Base-by-base conservation (phyloP, 2,888 invertebrate genomes). In the Drosophila subsilvestris region DNA sequence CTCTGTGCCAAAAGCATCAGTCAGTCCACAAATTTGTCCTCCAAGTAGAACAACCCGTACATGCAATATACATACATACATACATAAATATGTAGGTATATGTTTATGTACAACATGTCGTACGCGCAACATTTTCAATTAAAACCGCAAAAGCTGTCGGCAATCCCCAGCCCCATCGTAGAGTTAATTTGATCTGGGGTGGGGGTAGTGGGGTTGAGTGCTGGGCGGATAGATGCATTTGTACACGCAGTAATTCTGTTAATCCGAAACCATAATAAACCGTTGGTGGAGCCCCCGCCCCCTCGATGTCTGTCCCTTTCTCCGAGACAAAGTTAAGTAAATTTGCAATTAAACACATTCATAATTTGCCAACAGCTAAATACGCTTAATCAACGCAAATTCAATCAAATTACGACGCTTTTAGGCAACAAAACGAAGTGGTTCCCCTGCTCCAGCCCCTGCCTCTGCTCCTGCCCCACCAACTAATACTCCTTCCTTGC, bases 391-490 rank as follows among this genome's bases (percentile, higher is more conserved):
- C 87, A 81, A 78, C 75, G 80, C 74, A 84, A 86, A 88, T 84
- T 85, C 80, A 88, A 86, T 86, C 80, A 86, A 88, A 86, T 80
- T 88, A 82, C 74, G 66, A 74, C 86, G 84, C 80, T 78, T 74
- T 80, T 76, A 74, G 68, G 78, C 76, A 65, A 57, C 68, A 72
- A 67, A 37, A 69, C 62, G 49, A 68, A 73, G 74, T 65, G 57
- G 48, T 44, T 42, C 44, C 14, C 49, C 48, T 42, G 0, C 73
- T 57, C 6, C 50, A 47, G 18, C 22, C 12, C 17, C 22, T 10
- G 17, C 18, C 7, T 8, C 7, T 1, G 27, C 1, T 17, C 2
- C 6, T 37, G 9, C 0, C 12, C 53, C 14, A 7, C 4, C 2
- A n/a, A 43, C 32, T 2, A 37, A 20, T 7, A 14, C n/a, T 29